Conservation (phyloP, 2,797 vertebrate species). For the Onychomys leucogaster region DNA sequence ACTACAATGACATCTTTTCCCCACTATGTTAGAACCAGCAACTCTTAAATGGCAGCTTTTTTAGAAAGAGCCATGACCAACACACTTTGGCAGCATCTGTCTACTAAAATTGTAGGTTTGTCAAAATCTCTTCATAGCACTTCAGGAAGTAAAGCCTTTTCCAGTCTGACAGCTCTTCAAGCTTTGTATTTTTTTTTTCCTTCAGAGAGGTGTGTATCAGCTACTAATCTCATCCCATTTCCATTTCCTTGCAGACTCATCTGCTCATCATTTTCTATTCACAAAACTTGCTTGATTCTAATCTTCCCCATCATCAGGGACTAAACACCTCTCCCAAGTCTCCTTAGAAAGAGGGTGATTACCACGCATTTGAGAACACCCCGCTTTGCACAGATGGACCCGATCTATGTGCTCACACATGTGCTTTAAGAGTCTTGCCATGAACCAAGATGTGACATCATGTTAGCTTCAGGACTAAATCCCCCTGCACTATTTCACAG, state of each 20-base stretch:
- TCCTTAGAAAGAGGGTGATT: constrained; percentile 76
- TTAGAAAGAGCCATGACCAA: constrained; percentile 46
- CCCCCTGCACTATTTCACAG: constrained; percentile 31
- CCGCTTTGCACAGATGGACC: constrained; percentile 72
- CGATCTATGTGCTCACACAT: constrained; percentile 69
- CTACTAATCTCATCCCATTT: constrained; percentile 79
- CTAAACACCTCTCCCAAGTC: constrained; percentile 82
- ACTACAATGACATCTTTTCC: not conserved
- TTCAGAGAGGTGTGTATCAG: constrained; percentile 66
- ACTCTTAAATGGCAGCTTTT: constrained; percentile 37
- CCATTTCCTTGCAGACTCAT: constrained; percentile 79
- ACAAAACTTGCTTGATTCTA: constrained; percentile 82
- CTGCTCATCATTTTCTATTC: constrained; percentile 80
- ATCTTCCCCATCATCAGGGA: constrained; percentile 82
- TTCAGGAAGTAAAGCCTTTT: constrained; percentile 79
- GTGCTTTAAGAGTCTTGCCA: constrained; percentile 61
- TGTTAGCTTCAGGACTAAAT: constrained; percentile 34
- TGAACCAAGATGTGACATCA: constrained; percentile 70
- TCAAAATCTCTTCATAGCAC: constrained; percentile 63
- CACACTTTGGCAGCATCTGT: constrained; percentile 19
- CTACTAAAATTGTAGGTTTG: constrained; percentile 47
- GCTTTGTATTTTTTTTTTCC: not conserved
- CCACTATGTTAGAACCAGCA: not conserved
- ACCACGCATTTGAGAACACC: constrained; percentile 33
- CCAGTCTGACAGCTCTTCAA: constrained; percentile 70